Base-by-base conservation (phyloP, 2,888 invertebrate genomes). In the Aporophyla nigra region DNA sequence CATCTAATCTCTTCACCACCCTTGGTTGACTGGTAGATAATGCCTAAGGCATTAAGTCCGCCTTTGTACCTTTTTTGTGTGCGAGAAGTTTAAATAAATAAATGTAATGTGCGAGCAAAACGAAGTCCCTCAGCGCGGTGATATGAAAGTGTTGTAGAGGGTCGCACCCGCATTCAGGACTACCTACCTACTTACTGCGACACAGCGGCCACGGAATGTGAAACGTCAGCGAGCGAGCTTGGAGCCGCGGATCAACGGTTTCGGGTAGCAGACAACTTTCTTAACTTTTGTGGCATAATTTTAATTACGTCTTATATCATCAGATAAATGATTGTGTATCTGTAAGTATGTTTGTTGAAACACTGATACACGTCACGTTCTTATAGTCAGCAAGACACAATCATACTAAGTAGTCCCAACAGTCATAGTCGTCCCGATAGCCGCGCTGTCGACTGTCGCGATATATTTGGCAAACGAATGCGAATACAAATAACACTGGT, bases 401-500 rank as follows among this genome's bases (percentile, higher is more conserved):
- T 56, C 69, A 51, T 19, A 59, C n/a, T 49, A 33, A 51, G 27
- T 33, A 63, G 19, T 56, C 51, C 16, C 43, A 63, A 19, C 46
- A 43, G 43, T 46, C 27, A 19, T n/a, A 43, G 43, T 46, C 40
- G 27, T n/a, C 49, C n/a, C 78, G 69, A 40, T n/a, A 66, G 49
- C 61, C 63, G 54, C 67, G 9, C 43, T 9, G 27, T 46, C 49
- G 33, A 59, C 66, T 19, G 40, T 62, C 53, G 58, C 63, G 54
- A 62, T 65, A 65, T 67, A 66, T 71, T 86, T 84, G 84, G 87
- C 86, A 82, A 85, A 75, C 69, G 76, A 80, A 65, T 58, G 74
- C 58, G 71, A 87, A 77, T 84, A 86, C 80, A 87, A 87, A 87
- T 86, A 87, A 82, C 76, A 54, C 75, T 82, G 76, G 82, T 82